Percentiles rank a stretch among this genome's conserved stretches.
phyloP scores from a whole-genome alignment of 53 echinoderm and acorn worm species.

The Antedon mediterranea region DNA sequence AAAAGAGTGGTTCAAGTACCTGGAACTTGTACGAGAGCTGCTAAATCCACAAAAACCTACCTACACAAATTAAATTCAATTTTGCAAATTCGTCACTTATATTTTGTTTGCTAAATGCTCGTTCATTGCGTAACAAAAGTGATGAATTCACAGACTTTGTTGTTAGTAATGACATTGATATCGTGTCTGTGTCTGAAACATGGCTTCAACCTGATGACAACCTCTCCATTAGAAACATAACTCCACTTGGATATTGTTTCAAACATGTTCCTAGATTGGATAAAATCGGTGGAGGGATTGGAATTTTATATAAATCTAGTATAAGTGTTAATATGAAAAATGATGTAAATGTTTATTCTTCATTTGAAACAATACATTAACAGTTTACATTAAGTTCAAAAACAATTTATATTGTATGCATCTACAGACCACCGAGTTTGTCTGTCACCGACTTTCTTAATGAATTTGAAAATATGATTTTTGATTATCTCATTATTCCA shows the following conservation, averaged over 20 bases:
- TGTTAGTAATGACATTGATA: neutral
- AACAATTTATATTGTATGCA: neutral
- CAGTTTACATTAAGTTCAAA: neutral
- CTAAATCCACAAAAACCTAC: no score
- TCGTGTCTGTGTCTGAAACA: neutral
- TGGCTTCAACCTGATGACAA: neutral
- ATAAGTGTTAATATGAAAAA: no score
- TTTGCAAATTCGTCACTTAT: neutral
- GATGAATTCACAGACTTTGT: neutral
- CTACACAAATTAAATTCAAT: no score
- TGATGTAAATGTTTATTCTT: no score
- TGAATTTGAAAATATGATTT: no score
- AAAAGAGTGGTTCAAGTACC: no score
- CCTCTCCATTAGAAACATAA: neutral
- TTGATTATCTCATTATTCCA: no score
- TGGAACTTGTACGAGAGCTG: no score
- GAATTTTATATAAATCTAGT: neutral
- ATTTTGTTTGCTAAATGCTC: neutral
- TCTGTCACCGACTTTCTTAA: no score
- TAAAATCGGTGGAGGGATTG: neutral
- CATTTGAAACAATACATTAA: neutral
- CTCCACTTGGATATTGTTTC: neutral
- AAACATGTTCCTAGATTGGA: neutral
- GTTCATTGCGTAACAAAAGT: neutral
- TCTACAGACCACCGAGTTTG: no score